Evolutionary conservation across 2,113 vertebrate genomes (phyloP).

Genomic region (Rhinoderma darwinii): DNA sequence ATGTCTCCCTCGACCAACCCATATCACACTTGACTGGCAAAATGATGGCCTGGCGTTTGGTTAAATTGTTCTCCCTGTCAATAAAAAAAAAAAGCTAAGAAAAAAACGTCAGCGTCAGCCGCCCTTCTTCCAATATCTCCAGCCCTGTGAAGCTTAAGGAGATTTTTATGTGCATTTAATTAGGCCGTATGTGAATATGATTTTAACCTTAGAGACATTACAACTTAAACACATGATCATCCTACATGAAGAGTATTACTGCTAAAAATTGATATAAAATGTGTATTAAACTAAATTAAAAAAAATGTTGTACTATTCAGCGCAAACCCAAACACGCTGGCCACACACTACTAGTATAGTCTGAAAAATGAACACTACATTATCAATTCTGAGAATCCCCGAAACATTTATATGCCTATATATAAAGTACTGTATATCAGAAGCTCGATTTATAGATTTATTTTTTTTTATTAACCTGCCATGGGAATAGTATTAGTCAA

Average conservation of each 20-base stretch:
- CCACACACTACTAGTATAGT: neutral
- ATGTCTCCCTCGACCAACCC: conserved; percentile 74
- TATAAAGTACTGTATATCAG: too few relatives aligned
- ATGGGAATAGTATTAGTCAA: too few relatives aligned
- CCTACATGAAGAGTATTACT: neutral
- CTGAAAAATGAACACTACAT: too few relatives aligned
- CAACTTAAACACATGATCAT: too few relatives aligned
- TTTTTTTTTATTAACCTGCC: too few relatives aligned
- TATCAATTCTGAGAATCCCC: too few relatives aligned
- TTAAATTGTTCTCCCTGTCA: conserved; percentile 84
- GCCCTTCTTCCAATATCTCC: conserved; percentile 9
- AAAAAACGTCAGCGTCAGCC: conserved; percentile 17
- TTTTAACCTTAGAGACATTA: neutral
- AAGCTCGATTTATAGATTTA: too few relatives aligned
- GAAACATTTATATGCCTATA: too few relatives aligned
- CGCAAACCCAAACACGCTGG: neutral
- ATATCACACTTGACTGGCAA: conserved; percentile 83
- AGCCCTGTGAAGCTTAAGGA: conserved; percentile 20
- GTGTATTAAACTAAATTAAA: neutral
- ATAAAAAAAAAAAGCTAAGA: conserved; percentile 70
- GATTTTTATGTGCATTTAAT: conserved; percentile 29
- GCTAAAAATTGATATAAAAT: neutral
- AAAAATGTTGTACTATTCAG: too few relatives aligned
- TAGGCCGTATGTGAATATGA: neutral
- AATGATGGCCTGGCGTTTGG: conserved; percentile 83